Base-by-base conservation (phyloP, 1,140 invertebrate genomes). In the Neodiprion lecontei region DNA sequence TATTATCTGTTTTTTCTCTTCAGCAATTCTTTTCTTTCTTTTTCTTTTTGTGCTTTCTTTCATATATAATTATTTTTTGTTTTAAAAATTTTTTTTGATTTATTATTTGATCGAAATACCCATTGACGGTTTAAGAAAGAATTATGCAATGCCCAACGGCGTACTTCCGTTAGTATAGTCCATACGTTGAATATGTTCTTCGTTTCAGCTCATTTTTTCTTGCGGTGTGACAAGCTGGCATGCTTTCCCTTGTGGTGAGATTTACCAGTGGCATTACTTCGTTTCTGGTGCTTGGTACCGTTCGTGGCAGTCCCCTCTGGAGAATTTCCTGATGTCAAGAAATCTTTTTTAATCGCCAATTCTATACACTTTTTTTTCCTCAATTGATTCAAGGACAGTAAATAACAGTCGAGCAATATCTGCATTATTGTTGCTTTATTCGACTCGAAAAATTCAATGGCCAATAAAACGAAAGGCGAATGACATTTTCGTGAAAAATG, bases 161-260 rank as follows among this genome's bases (percentile, higher is more conserved):
- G 4, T 3, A 4, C n/a, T 17, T 14, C 11, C 5, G 11, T 61
- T 9, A 61, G 11, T 61, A 61, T 61, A 12, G 9, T 61, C 9
- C 11, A 14, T 61, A 8, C 0, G 3, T 14, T 61, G n/a, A 61
- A 14, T 8, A 9, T 61, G 11, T 14, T 8, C 11, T 7, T 9
- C 11, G 11, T 61, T 61, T 17, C 11, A 61, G 11, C 53, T 61
- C n/a, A 14, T 61, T 61, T 61, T 61, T 61, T 61, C 53, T 61
- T 61, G 11, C n/a, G 11, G 11, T 17, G 11, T 61, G 11, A 12
- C n/a, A 12, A 14, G 11, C 53, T 8, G n/a, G 11, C n/a, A 14
- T 61, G n/a, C n/a, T 61, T 61, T 61, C 53, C 53, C 53, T 61
- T 61, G n/a, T 17, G 53, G 53, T 61, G 53, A 61, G 53, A 61